Percentiles rank a stretch among this genome's conserved stretches.
These are phyloP conservation scores for Helogale parvula DNA, from an alignment of 2,113 vertebrate genomes.

Conservation along the genomic window DNA sequence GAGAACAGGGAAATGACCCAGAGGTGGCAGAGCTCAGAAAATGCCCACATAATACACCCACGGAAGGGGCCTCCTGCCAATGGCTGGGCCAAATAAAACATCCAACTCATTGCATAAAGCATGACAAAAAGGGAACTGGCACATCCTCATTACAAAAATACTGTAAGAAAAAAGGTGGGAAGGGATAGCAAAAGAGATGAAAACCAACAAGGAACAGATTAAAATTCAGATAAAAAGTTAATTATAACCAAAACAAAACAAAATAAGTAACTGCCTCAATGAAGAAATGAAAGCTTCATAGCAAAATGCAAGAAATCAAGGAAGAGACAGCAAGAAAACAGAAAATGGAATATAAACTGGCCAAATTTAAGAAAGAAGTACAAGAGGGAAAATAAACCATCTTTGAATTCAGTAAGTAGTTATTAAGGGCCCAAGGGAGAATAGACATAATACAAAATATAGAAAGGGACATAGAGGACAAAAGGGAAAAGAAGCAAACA, in stretches of 20 bases:
- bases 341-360: background rate
- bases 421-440: background rate
- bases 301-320: background rate
- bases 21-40: background rate
- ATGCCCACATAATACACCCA: background rate
- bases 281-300: background rate
- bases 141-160: background rate
- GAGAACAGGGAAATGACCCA: background rate
- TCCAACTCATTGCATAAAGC: background rate
- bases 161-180: background rate
- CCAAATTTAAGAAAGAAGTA: background rate
- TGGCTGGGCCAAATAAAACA: background rate
- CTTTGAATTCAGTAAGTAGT: background rate
- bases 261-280: background rate
- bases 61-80: background rate
- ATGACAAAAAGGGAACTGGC: background rate
- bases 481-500: background rate
- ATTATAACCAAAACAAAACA: background rate
- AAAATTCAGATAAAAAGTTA: background rate
- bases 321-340: background rate
- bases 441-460: background rate
- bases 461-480: background rate
- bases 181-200: background rate
- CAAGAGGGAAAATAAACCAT: background rate
- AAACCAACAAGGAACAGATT: background rate